These are phyloP conservation scores for Nycteola revayana DNA, from an alignment of 2,888 invertebrate species.

Conservation along the genomic window DNA sequence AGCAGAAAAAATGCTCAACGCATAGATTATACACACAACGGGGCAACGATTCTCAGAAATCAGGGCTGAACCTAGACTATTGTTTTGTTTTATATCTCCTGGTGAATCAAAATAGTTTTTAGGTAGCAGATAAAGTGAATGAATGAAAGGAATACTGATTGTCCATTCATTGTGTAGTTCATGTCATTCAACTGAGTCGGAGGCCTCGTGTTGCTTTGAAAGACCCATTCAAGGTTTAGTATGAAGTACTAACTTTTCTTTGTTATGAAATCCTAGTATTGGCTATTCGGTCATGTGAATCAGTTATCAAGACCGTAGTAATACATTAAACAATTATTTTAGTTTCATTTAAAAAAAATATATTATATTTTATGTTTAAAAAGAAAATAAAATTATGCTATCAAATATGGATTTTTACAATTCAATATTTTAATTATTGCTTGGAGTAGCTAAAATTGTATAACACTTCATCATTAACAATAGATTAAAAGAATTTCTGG, in stretches of 20 bases:
- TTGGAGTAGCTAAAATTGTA: conserved; percentile 10
- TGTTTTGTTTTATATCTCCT: conserved; percentile 4
- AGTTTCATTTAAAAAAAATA: no score
- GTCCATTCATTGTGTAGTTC: conserved; percentile 39
- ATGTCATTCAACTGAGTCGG: conserved; percentile 48
- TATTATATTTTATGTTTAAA: no score
- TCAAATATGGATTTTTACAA: no score
- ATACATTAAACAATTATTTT: no score
- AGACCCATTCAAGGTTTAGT: conserved; percentile 52
- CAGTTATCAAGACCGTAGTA: no score
- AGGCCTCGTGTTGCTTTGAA: conserved; percentile 46
- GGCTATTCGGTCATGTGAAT: conserved; percentile 20
- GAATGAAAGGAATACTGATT: conserved; percentile 33
- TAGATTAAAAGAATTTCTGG: conserved; percentile 42
- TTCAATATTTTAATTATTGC: no score
- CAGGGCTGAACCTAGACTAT: neutral
- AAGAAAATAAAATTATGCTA: no score
- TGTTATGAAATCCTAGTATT: conserved; percentile 35
- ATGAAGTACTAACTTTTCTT: conserved; percentile 21
- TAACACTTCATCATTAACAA: conserved; percentile 40
- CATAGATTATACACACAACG: no score
- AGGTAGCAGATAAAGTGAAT: conserved; percentile 20
- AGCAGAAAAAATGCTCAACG: no score
- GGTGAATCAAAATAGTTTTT: conserved; percentile 10
- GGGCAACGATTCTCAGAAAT: neutral